phyloP scores from a whole-genome alignment of 2,888 invertebrate species.

The Agelastica alni region DNA sequence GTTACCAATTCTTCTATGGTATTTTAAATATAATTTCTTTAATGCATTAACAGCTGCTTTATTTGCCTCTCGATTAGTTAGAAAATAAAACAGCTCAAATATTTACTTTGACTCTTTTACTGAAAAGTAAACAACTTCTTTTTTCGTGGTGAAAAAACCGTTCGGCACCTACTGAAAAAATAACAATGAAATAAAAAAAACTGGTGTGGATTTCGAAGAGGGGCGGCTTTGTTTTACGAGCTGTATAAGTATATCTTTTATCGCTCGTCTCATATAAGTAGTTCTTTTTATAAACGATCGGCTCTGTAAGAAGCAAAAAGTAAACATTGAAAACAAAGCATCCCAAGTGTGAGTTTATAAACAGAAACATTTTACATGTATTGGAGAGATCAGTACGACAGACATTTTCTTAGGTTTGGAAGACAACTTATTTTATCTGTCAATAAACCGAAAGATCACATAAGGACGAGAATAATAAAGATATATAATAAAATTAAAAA shows the following conservation, averaged over 20 bases:
- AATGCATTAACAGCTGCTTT: not conserved
- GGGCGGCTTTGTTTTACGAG: conserved; percentile 17
- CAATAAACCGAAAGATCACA: too few species aligned
- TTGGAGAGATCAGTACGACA: too few species aligned
- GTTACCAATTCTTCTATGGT: not conserved
- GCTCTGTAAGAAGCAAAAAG: not conserved
- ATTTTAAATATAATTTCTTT: not conserved
- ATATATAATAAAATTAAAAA: too few species aligned
- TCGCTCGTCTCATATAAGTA: conserved; percentile 14
- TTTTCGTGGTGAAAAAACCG: conserved; percentile 15
- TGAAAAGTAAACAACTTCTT: conserved; percentile 1
- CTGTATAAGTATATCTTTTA: conserved; percentile 18
- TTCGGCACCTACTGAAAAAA: conserved; percentile 18
- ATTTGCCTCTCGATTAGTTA: not conserved
- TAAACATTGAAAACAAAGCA: not conserved
- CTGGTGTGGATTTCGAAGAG: conserved; percentile 12
- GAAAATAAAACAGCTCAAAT: not conserved
- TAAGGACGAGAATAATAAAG: too few species aligned
- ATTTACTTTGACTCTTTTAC: not conserved
- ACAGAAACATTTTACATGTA: too few species aligned
- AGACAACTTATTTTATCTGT: too few species aligned
- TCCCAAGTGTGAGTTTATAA: too few species aligned
- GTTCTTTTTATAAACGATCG: conserved; percentile 14
- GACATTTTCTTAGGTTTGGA: too few species aligned
- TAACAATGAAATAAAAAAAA: conserved; percentile 19